Percentiles rank a stretch among this genome's conserved stretches.
Evolutionary conservation across 2,797 vertebrate genomes (phyloP).

Genomic region (Premnoplex brunnescens): DNA sequence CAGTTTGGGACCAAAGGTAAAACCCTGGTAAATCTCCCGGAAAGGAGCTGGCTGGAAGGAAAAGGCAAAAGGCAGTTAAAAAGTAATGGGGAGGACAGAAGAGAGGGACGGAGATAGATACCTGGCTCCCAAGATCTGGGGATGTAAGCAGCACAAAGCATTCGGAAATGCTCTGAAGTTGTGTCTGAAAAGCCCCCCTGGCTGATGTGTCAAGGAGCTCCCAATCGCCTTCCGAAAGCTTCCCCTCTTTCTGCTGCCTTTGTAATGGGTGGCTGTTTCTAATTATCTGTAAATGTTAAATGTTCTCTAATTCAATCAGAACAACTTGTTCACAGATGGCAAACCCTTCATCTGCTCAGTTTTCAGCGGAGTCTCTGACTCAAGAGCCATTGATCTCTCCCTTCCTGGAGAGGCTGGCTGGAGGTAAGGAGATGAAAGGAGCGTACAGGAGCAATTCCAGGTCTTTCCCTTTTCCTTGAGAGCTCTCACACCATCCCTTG

Average conservation of each 20-base stretch:
- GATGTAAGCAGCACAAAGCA: slow-evolving; percentile 37
- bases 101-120: background rate
- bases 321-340: slow-evolving; percentile 69
- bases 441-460: fast-evolving
- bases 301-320: slow-evolving; percentile 70
- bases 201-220: slow-evolving; percentile 56
- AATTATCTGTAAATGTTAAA: slow-evolving; percentile 77
- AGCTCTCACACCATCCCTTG: background rate
- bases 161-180: slow-evolving; percentile 44
- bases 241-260: slow-evolving; percentile 22
- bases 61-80: background rate
- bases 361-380: slow-evolving; percentile 1
- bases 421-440: background rate
- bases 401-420: background rate
- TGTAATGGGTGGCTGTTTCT: slow-evolving; percentile 67
- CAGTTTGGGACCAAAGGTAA: background rate
- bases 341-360: slow-evolving; percentile 66
- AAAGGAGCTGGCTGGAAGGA: background rate
- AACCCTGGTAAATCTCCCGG: background rate
- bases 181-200: slow-evolving; percentile 61
- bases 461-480: background rate
- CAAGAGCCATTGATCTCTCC: background rate
- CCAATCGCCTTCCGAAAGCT: slow-evolving; percentile 51
- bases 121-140: slow-evolving; percentile 4
- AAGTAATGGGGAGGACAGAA: background rate